These are phyloP conservation scores for Pogonus chalceus DNA, from an alignment of 1,140 invertebrate genomes.

Conservation along the genomic window DNA sequence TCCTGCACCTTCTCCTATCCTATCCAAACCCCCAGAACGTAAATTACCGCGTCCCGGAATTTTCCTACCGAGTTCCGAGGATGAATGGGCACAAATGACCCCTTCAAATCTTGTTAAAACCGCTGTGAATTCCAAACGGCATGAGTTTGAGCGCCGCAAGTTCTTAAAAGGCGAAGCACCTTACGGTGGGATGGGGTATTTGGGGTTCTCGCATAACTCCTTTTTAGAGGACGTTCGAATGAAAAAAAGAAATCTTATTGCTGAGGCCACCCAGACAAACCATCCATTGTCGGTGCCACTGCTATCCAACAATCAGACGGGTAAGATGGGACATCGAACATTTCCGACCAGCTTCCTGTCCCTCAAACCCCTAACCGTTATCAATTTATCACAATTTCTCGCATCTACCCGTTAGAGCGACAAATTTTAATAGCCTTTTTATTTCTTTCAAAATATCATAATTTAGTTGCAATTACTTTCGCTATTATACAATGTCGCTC, in stretches of 20 bases:
- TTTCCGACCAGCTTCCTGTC: background rate
- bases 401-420: no score
- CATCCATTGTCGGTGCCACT: conserved; percentile 25
- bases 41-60: conserved; percentile 30
- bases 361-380: background rate
- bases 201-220: conserved; percentile 15
- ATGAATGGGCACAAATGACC: conserved; percentile 36
- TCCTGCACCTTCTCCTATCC: conserved; percentile 4
- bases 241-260: conserved; percentile 31
- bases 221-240: conserved; percentile 21
- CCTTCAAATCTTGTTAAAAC: conserved; percentile 55
- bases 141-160: conserved; percentile 37
- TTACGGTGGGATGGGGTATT: conserved; percentile 17
- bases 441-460: no score
- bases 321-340: conserved; percentile 40
- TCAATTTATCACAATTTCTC: no score
- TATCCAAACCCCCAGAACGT: conserved; percentile 1
- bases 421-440: no score
- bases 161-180: conserved; percentile 24
- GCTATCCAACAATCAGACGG: conserved; percentile 44
- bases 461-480: no score
- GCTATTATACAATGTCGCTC: no score
- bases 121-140: conserved; percentile 50
- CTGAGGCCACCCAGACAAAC: conserved; percentile 23
- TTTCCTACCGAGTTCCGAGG: conserved; percentile 30